Evolutionary conservation across 2,113 vertebrate species (phyloP).

Genomic region (Callochromis pleurospilus): DNA sequence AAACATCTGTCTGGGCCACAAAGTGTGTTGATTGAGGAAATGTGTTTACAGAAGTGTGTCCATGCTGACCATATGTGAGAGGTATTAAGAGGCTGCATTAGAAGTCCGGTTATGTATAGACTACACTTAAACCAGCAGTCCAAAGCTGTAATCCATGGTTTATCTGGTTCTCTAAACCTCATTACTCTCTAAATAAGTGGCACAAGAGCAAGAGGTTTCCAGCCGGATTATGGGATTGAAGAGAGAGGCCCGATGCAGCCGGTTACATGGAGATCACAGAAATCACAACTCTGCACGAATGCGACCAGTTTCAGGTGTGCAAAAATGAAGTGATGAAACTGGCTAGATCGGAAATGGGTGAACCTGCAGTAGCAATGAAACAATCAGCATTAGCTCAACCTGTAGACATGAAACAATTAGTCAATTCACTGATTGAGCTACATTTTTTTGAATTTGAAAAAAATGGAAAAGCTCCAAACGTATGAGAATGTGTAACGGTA

Average conservation of each 20-base stretch:
- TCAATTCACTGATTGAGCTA: background rate
- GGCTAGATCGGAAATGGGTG: background rate
- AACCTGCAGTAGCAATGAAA: background rate
- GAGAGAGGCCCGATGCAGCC: background rate
- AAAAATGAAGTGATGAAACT: background rate
- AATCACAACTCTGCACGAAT: background rate
- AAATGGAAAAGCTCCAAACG: background rate
- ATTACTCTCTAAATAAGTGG: conserved; percentile 62
- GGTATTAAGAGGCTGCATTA: conserved; percentile 28
- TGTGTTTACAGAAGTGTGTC: conserved; percentile 27
- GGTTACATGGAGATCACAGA: background rate
- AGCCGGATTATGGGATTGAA: conserved; percentile 39
- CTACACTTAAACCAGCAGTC: conserved; percentile 36
- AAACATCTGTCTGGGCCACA: background rate
- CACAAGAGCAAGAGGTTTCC: conserved; percentile 38
- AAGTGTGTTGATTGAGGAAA: background rate
- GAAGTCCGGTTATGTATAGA: conserved; percentile 36
- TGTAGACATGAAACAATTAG: background rate
- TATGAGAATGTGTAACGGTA: background rate
- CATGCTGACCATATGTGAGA: conserved; percentile 23
- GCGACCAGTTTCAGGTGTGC: background rate
- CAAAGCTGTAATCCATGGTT: conserved; percentile 52
- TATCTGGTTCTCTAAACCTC: conserved; percentile 51
- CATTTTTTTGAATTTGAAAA: background rate
- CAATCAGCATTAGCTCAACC: background rate